phyloP scores from a whole-genome alignment of 2,797 vertebrate species.

The Dicrostonyx torquatus region DNA sequence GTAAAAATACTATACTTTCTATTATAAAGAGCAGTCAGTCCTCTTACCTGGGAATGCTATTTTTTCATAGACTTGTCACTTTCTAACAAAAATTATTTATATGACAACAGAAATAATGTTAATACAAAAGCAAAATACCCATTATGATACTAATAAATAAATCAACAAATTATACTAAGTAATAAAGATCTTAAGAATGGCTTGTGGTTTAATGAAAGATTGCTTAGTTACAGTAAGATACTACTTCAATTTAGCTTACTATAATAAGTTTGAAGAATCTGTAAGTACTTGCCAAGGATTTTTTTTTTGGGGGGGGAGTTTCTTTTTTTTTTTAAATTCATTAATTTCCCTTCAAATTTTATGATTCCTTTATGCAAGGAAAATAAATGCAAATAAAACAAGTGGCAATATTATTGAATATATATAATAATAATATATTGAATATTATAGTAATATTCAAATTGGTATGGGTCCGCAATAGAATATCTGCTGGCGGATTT shows the following conservation, averaged over 20 bases:
- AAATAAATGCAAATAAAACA: conserved; percentile 61
- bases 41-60: not conserved
- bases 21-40: not conserved
- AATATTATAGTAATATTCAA: conserved; percentile 16
- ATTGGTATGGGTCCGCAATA: not conserved
- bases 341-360: conserved; percentile 59
- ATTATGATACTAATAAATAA: conserved; percentile 34
- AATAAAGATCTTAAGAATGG: conserved; percentile 52
- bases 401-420: too few species aligned
- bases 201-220: conserved; percentile 60
- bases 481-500: conserved; percentile 30
- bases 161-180: conserved; percentile 28
- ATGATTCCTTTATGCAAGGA: conserved; percentile 44
- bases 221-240: conserved; percentile 37
- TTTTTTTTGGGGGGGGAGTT: not conserved
- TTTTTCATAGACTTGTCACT: not conserved
- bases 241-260: conserved; percentile 23
- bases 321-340: not conserved
- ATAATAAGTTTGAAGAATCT: conserved; percentile 49
- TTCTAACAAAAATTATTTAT: conserved; percentile 21
- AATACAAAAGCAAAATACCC: conserved; percentile 22
- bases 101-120: conserved; percentile 16
- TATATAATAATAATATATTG: too few species aligned
- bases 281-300: conserved; percentile 47
- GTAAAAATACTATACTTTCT: not conserved